Base-by-base conservation (phyloP, 2,888 invertebrate species). In the Tachystola acroxantha region DNA sequence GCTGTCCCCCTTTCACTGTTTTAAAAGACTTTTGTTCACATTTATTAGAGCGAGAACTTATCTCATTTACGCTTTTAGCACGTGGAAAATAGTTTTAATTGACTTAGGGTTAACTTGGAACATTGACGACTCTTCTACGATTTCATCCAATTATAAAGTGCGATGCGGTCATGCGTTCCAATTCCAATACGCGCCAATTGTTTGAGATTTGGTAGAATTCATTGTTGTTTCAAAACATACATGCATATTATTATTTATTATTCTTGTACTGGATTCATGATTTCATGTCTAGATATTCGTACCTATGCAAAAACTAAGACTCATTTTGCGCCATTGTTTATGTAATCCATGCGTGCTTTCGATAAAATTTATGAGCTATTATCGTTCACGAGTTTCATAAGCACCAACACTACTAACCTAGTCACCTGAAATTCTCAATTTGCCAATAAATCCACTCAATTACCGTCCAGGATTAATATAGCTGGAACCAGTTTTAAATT, bases 1-100 rank as follows among this genome's bases (percentile, higher is more conserved):
- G 51, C 46, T 49, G 53, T 47, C 47, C 53, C 46, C 48, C 53
- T 63, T 63, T 57, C 57, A 43, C 54, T 40, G 25, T 32, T 42
- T 43, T 43, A 39, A 41, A 30, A 40, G 5, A 46, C 44, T 45
- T 44, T 56, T 56, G 57, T 56, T 45, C 43, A 29, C 33, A 48
- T 39, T 52, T 53, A 64, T 49, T 52, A 59, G 64, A 64, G 50
- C 57, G 54, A 36, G 39, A 51, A 62, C 46, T 42, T 36, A 22
- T 22, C 20, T 22, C 7, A 24, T 13, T 24, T 10, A n/a, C 14
- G 14, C 10, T 37, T 20, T 32, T 20, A 27, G 19, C 28, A 32
- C 19, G 24, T 24, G 4, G 2, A 9, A 7, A 7, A 22, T 7
- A 22, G 9, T 7, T 24, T 24, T 24, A 24, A 24, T 32, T 24